Base-by-base conservation (phyloP, 1,140 invertebrate genomes). In the Phymorhynchus buccinoides region DNA sequence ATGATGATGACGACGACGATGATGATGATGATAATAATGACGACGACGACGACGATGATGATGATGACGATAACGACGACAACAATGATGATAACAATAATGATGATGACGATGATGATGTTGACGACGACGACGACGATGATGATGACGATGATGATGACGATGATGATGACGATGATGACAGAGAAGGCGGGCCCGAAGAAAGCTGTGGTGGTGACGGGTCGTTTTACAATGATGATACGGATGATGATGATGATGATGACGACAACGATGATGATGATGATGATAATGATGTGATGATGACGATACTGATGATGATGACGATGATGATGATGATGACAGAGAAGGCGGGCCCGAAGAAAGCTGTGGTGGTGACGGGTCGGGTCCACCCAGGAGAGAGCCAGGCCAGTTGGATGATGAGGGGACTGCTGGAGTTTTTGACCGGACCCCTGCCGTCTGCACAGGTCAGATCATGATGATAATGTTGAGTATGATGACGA, bases 321-420 rank as follows among this genome's bases (percentile, higher is more conserved):
- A 62, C 7, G 56, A 62, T 9, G 22, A 62, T 27, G 56, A 62
- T 9, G 56, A 62, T 22, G 56, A 62, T 9, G 56, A 18, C 42
- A 87, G 86, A 87, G 37, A 68, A 48, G 22, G 62, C 62, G 14
- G 86, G 87, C 0, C 73, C 87, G 39, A 93, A 93, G 87, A 90
- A 91, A 83, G 90, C 86, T 39, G 95, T 98, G 81, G 96, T 93
- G 3, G 79, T 93, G 2, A 90, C 92, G 1, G 92, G 89, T 12
- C 85, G 93, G 32, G 93, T 93, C 35, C 93, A 93, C 88, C 93
- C 93, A 2, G 93, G 93, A 2, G 93, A 93, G 85, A 90, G 92
- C 14, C 92, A 93, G 84, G 86, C 92, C n/a, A 93, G 92, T 84
- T 93, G 92, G 92, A 93, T 93, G 92, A 93, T 93, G 92, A 92